Conservation (phyloP, 2,797 vertebrate genomes). For the Microcaecilia unicolor region DNA sequence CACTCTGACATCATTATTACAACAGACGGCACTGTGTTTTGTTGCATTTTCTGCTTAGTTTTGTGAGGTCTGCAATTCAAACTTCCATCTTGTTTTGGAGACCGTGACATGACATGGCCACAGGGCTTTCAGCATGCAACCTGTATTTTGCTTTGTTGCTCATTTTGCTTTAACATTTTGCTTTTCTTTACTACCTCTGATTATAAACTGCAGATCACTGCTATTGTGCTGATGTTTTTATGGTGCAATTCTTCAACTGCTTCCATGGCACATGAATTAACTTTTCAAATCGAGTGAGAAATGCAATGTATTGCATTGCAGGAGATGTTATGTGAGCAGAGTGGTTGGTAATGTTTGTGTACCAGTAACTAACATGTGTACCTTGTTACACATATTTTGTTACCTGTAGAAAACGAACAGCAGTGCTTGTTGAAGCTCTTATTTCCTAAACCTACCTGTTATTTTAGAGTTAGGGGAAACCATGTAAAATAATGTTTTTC, state of each 20-base stretch:
- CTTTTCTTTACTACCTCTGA: conserved; percentile 54
- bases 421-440: no score
- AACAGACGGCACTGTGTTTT: conserved; percentile 27
- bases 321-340: no score
- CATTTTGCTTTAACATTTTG: conserved; percentile 24
- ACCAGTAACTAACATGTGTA: no score
- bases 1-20: no score
- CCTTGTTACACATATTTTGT: no score
- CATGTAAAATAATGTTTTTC: conserved; percentile 23
- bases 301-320: no score
- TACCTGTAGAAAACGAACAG: no score
- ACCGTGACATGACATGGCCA: conserved; percentile 38
- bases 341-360: no score
- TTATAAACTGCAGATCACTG: conserved; percentile 18
- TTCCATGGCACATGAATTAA: conserved; percentile 27
- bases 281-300: no score
- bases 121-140: conserved; percentile 56
- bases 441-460: no score
- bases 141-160: conserved; percentile 22
- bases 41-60: conserved; percentile 39
- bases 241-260: conserved; percentile 22
- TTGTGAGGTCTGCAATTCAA: no score
- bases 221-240: conserved; percentile 10
- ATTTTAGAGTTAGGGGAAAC: no score
- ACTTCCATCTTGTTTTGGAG: conserved; percentile 53